These are phyloP conservation scores for Platyura marginata DNA, from an alignment of 1,140 invertebrate genomes.

Conservation along the genomic window DNA sequence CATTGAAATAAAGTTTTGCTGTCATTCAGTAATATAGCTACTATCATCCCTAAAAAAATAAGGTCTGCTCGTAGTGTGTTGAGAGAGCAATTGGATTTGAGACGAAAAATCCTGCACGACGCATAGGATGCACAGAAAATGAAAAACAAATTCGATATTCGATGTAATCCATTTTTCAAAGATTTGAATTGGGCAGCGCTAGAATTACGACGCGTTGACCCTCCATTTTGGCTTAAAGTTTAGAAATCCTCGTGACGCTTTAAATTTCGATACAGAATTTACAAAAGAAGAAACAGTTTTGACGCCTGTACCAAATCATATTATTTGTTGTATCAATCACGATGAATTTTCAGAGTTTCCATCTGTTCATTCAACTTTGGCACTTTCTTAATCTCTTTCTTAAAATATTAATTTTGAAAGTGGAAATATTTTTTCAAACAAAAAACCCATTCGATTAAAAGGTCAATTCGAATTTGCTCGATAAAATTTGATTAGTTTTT, in stretches of 20 bases:
- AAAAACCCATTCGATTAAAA: too few species aligned
- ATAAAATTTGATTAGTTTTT: too few species aligned
- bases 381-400: too few species aligned
- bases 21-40: too few species aligned
- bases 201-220: conserved; percentile 75
- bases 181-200: conserved; percentile 94
- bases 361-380: conserved; percentile 88
- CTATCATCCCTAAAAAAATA: too few species aligned
- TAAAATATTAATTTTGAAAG: too few species aligned
- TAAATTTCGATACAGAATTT: conserved; percentile 99
- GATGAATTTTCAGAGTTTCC: conserved; percentile 97
- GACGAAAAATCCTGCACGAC: conserved; percentile 90
- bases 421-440: too few species aligned
- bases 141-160: conserved; percentile 69
- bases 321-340: conserved; percentile 80
- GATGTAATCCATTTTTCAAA: conserved; percentile 82
- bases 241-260: conserved; percentile 94
- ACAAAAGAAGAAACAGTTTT: conserved; percentile 94
- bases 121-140: conserved; percentile 77
- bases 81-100: too few species aligned
- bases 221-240: conserved; percentile 96
- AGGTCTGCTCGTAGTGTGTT: too few species aligned
- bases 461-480: too few species aligned
- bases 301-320: conserved; percentile 81
- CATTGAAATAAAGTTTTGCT: too few species aligned